Conservation (phyloP, 2,888 invertebrate genomes). For the Tanytarsus gracilentus region DNA sequence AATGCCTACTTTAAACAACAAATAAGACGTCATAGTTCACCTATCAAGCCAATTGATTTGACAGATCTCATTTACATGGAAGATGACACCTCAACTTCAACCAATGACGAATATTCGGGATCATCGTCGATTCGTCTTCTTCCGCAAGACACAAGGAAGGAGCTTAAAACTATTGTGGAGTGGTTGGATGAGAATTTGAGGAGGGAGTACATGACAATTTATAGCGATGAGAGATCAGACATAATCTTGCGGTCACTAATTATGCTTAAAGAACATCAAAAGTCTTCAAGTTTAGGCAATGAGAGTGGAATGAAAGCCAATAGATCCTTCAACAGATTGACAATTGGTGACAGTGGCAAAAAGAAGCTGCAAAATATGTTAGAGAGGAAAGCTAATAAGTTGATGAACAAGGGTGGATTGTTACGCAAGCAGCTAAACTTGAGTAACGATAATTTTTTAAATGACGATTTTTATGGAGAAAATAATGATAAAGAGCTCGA, state of each 20-base stretch:
- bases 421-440: conserved; percentile 45
- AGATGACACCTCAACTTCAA: conserved; percentile 54
- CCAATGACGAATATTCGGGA: conserved; percentile 45
- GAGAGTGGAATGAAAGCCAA: conserved; percentile 41
- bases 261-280: conserved; percentile 69
- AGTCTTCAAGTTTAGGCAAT: conserved; percentile 66
- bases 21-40: conserved; percentile 74
- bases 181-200: conserved; percentile 76
- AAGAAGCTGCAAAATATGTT: conserved; percentile 38
- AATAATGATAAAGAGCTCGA: conserved; percentile 74
- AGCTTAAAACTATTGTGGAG: conserved; percentile 67
- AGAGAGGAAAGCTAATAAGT: conserved; percentile 72
- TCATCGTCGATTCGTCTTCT: conserved; percentile 56
- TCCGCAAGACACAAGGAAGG: conserved; percentile 58
- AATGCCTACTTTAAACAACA: conserved; percentile 83
- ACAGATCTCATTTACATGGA: conserved; percentile 79
- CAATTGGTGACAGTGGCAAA: background rate
- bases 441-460: conserved; percentile 40
- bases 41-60: conserved; percentile 76
- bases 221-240: conserved; percentile 64
- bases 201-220: conserved; percentile 65
- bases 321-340: conserved; percentile 26
- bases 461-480: conserved; percentile 37
- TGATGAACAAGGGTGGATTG: conserved; percentile 71
- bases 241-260: conserved; percentile 66